A percentile compares a stretch with the other conserved stretches of the same genome.
Conservation (phyloP, 37 sponge, comb jelly and placozoan species). For the Aplysina aerophoba region DNA sequence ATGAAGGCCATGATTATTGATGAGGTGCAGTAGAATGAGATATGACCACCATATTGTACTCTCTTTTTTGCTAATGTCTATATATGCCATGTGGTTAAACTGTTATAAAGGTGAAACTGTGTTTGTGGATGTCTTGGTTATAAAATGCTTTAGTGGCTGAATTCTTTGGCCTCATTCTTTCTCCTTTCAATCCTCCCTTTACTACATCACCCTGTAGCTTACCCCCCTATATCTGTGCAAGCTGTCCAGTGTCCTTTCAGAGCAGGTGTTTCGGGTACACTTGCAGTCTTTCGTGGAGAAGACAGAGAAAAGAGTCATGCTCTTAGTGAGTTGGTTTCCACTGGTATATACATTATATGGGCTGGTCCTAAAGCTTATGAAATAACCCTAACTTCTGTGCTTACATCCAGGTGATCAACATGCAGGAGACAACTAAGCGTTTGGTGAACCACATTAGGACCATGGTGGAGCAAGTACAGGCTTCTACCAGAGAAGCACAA, state of each 20-base stretch:
- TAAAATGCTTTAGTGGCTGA: no score
- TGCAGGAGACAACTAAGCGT: slow-evolving; percentile 65
- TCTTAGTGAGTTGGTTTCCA: slow-evolving; percentile 20
- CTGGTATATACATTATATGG: no score
- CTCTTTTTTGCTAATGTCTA: no score
- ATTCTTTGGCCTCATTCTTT: no score
- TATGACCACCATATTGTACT: no score
- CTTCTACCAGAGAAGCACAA: no score
- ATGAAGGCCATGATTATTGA: slow-evolving; percentile 13
- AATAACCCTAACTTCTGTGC: no score
- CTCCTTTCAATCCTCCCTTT: no score
- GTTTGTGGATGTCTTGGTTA: no score
- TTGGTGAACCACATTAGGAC: slow-evolving; percentile 86
- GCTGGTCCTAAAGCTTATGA: no score
- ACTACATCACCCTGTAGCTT: slow-evolving; percentile 32
- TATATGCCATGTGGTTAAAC: no score
- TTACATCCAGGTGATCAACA: slow-evolving; percentile 65
- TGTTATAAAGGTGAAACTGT: no score
- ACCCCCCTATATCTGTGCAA: slow-evolving; percentile 55
- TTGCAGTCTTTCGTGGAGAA: slow-evolving; percentile 31
- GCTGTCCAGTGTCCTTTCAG: slow-evolving; percentile 59
- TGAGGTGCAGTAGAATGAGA: background rate
- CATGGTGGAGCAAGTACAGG: slow-evolving; percentile 87
- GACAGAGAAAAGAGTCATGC: background rate
- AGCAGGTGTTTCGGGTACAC: slow-evolving; percentile 39